Conservation (phyloP, 2,888 invertebrate genomes). For the Piscicola geometra region DNA sequence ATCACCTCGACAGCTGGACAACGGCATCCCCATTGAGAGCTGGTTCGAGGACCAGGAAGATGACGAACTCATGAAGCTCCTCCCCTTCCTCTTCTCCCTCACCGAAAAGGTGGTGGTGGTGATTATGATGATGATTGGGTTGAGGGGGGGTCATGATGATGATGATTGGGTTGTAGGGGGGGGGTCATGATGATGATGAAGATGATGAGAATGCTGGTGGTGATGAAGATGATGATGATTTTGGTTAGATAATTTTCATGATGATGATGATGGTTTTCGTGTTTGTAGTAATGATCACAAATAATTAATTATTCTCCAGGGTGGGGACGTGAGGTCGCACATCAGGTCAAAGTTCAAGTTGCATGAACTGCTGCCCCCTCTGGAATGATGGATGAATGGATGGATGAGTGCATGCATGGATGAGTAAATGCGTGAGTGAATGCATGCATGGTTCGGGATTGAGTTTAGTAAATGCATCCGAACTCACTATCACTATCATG, state of each 20-base stretch:
- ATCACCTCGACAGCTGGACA: slow-evolving; percentile 42
- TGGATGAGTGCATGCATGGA: background rate
- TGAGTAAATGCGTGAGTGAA: too few relatives aligned
- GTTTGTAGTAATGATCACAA: background rate
- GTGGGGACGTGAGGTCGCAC: slow-evolving; percentile 84
- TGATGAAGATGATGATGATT: too few relatives aligned
- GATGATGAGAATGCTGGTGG: too few relatives aligned
- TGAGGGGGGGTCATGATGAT: background rate
- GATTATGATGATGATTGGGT: too few relatives aligned
- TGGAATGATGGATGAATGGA: slow-evolving; percentile 25
- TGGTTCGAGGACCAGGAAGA: slow-evolving; percentile 90
- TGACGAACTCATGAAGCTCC: slow-evolving; percentile 78
- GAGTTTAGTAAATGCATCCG: too few relatives aligned
- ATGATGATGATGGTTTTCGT: too few relatives aligned
- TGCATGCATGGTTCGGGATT: too few relatives aligned
- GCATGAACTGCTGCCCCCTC: slow-evolving; percentile 80
- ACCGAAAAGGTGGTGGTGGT: slow-evolving; percentile 32
- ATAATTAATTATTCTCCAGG: slow-evolving; percentile 59
- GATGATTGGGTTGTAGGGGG: slow-evolving; percentile 25
- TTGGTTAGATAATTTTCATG: too few relatives aligned
- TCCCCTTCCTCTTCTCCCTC: slow-evolving; percentile 77
- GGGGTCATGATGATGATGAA: too few relatives aligned
- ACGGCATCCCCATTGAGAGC: slow-evolving; percentile 89
- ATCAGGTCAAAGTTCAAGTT: slow-evolving; percentile 83
- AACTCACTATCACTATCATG: too few relatives aligned